These are phyloP conservation scores for Gymnothorax reevesii DNA, from an alignment of 2,797 vertebrate genomes.

Conservation along the genomic window DNA sequence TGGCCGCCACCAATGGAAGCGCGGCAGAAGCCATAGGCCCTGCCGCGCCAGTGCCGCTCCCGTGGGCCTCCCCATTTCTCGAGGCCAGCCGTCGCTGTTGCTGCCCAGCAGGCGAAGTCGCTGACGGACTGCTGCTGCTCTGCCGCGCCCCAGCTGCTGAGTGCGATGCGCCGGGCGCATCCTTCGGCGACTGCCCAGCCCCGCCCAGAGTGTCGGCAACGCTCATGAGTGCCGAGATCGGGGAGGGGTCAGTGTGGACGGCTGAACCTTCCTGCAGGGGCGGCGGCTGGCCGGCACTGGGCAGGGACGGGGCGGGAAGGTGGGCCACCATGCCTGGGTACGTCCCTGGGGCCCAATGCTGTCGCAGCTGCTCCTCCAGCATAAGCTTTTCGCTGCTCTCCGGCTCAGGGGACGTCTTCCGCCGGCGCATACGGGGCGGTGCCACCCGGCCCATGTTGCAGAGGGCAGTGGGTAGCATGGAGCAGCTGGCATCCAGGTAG, in stretches of 20 bases:
- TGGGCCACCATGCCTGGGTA: conserved; percentile 71
- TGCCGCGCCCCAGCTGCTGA: conserved; percentile 55
- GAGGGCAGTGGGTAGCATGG: conserved; percentile 63
- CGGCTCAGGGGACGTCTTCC: conserved; percentile 69
- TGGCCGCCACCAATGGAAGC: conserved; percentile 52
- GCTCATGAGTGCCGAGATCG: conserved; percentile 85
- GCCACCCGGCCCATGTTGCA: conserved; percentile 56
- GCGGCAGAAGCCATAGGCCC: conserved; percentile 45
- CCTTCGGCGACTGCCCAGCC: conserved; percentile 75
- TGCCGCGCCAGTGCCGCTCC: conserved; percentile 26
- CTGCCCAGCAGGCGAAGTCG: conserved; percentile 51
- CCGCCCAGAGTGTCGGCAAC: conserved; percentile 79
- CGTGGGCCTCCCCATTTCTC: conserved; percentile 61
- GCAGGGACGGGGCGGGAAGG: conserved; percentile 48
- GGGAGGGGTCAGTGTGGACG: conserved; percentile 77
- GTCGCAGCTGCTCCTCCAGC: conserved; percentile 70
- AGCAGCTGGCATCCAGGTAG: conserved; percentile 68
- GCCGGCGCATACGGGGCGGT: conserved; percentile 66
- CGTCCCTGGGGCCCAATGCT: conserved; percentile 70
- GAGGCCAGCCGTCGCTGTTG: conserved; percentile 67
- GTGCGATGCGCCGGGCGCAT: conserved; percentile 68
- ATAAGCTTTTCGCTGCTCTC: conserved; percentile 72
- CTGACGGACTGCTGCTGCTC: conserved; percentile 62
- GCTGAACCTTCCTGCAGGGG: conserved; percentile 59
- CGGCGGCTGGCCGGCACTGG: conserved; percentile 39